Evolutionary conservation across 2,113 vertebrate genomes (phyloP).

Genomic region (Sapajus apella): DNA sequence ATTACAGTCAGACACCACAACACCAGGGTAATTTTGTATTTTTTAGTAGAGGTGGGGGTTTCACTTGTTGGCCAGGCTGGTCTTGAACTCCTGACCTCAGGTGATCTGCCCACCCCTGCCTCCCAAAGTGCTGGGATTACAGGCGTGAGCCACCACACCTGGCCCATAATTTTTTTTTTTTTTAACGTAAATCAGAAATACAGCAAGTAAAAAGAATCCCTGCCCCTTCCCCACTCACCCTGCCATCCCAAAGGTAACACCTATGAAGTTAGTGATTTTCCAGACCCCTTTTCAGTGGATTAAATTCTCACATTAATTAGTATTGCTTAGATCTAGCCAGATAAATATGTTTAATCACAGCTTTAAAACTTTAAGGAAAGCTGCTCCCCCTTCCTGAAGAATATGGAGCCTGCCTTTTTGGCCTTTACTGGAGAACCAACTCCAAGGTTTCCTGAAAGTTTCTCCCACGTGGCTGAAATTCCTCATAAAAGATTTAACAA

Average conservation of each 20-base stretch:
- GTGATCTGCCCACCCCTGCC: too few relatives aligned
- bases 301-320: neutral
- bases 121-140: too few relatives aligned
- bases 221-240: neutral
- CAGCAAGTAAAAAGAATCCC: neutral
- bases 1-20: too few relatives aligned
- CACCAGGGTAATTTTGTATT: too few relatives aligned
- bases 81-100: too few relatives aligned
- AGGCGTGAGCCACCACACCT: too few relatives aligned
- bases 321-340: neutral
- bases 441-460: constrained; percentile 44
- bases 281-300: neutral
- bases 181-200: neutral
- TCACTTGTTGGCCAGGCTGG: too few relatives aligned
- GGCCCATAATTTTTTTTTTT: too few relatives aligned
- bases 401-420: constrained; percentile 38
- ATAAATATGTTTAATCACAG: neutral
- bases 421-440: neutral
- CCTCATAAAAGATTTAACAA: constrained; percentile 66
- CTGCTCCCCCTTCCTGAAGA: neutral
- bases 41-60: too few relatives aligned
- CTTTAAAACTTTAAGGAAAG: neutral
- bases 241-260: neutral
- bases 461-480: neutral
- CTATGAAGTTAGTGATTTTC: neutral